Evolutionary conservation across 2,888 invertebrate genomes (phyloP), one percentile per base, ranked within the genome.

Genomic region (Ennomos fuscantarius): DNA sequence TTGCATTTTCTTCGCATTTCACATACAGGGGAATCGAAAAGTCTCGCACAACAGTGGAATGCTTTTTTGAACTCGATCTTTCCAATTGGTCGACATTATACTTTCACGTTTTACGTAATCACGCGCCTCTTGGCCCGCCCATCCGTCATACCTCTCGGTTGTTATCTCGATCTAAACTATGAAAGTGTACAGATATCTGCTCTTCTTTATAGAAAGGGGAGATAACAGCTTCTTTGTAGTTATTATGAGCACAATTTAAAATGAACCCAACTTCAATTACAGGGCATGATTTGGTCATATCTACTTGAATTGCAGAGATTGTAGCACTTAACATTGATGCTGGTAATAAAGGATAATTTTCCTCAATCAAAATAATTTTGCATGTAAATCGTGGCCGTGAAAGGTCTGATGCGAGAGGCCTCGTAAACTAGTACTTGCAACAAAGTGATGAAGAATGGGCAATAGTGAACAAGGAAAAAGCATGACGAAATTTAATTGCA

Each of bases 41-140:
- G 62, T 63, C 54, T 58, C 43, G 55, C 45, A 59, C 58, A 54
- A 67, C 70, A 66, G 68, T 68, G 73, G 70, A 71, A 73, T 74
- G 69, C 69, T 72, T 76, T 78, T 77, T 78, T 73, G 76, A 73
- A 75, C 68, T 65, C 73, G 78, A 79, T 81, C 78, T 79, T 82
- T 82, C 69, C 80, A 82, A 84, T 85, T 84, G 80, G 76, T 73
- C 80, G 76, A 79, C 77, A 79, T 84, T 78, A 82, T 81, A 86
- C 86, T 86, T 86, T 86, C 86, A 82, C 86, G 84, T 82, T 83
- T 82, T 85, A 86, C 79, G 83, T 82, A 86, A 86, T 82, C 80
- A 80, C 80, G 79, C 79, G 79, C 82, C 79, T 82, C 79, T 80
- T 76, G 79, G 76, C 72, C 72, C 78, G 80, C 81, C 82, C 84